Percentiles rank a stretch among this genome's conserved stretches.
Conservation (phyloP, 2,113 vertebrate species). For the Tenrec ecaudatus region DNA sequence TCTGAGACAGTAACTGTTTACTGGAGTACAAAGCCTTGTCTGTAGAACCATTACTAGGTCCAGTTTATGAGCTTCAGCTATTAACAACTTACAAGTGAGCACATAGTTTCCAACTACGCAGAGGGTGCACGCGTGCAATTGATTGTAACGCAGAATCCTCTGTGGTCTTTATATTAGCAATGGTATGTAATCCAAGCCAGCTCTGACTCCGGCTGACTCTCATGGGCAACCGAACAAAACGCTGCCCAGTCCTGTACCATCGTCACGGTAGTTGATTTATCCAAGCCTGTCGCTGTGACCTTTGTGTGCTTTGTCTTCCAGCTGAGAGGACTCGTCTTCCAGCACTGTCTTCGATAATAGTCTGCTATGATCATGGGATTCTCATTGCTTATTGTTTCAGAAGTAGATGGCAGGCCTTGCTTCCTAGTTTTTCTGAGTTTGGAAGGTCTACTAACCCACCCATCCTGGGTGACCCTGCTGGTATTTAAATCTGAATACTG, state of each 20-base stretch:
- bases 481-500: not conserved
- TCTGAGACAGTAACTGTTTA: no score
- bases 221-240: not conserved
- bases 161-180: not conserved
- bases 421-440: not conserved
- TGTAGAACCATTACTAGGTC: not conserved
- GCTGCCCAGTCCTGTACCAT: not conserved
- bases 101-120: not conserved
- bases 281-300: not conserved
- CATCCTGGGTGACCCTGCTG: not conserved
- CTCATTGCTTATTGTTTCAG: not conserved
- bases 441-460: not conserved
- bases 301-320: not conserved
- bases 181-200: not conserved
- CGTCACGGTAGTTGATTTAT: not conserved
- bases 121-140: not conserved
- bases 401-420: not conserved
- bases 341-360: not conserved
- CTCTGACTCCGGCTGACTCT: not conserved
- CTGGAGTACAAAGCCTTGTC: not conserved
- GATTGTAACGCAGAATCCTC: not conserved
- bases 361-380: not conserved
- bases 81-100: slow-evolving; percentile 19
- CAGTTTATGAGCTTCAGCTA: not conserved
- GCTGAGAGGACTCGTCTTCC: not conserved